Evolutionary conservation across 2,113 vertebrate genomes (phyloP).

Genomic region (Agapornis roseicollis): DNA sequence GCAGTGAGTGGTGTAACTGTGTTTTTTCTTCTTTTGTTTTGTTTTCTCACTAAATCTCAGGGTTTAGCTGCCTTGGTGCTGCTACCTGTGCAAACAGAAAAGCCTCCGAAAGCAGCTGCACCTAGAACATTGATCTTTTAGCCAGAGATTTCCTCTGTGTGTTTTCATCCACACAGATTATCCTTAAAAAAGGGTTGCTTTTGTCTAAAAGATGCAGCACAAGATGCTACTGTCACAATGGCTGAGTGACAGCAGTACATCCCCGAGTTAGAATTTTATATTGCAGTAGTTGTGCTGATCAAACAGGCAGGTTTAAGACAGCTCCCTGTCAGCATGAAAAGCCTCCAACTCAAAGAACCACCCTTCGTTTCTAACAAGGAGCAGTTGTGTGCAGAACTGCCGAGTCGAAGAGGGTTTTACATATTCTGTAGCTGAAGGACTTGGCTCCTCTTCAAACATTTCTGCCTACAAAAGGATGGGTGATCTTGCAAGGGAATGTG

Average conservation of each 20-base stretch:
- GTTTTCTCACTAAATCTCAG: not conserved
- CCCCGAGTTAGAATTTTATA: not conserved
- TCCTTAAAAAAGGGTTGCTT: not conserved
- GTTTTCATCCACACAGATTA: not conserved
- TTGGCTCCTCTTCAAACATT: slow-evolving; percentile 25
- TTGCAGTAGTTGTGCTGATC: not conserved
- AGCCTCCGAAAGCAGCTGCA: not conserved
- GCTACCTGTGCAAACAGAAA: not conserved
- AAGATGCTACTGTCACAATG: not conserved
- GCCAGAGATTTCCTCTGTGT: not conserved
- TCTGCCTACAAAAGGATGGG: not conserved
- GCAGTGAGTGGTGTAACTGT: not conserved
- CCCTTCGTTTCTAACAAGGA: not conserved
- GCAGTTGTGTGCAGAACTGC: slow-evolving; percentile 4
- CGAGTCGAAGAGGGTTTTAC: not conserved
- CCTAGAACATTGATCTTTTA: not conserved
- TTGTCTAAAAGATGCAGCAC: not conserved
- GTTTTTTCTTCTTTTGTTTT: not conserved
- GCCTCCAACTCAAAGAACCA: not conserved
- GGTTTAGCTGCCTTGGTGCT: not conserved
- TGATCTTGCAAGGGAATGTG: not conserved
- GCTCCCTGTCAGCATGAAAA: not conserved
- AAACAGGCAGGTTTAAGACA: not conserved
- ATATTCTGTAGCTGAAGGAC: slow-evolving; percentile 16
- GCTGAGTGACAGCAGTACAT: not conserved